Evolutionary conservation across 2,888 invertebrate genomes (phyloP), one percentile per base, ranked within the genome.

Genomic region (Chorisops tibialis): DNA sequence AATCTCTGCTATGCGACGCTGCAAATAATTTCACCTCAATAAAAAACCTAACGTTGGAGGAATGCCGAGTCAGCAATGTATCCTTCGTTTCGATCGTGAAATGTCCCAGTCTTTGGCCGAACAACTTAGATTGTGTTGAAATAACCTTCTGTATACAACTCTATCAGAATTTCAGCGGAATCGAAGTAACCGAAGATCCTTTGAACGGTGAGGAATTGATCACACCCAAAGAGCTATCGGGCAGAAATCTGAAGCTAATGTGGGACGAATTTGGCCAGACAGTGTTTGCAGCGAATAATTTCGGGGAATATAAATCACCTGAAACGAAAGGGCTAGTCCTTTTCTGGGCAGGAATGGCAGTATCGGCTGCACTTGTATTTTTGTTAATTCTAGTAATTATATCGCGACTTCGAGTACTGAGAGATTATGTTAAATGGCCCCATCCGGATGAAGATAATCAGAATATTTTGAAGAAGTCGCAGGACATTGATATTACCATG

Each of bases 401-500:
- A 38, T 65, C 49, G 30, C 54, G 64, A n/a, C n/a, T 64, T 11
- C 61, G 56, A 37, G 12, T 62, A 9, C 21, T 67, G 2, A 54
- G 51, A 6, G 62, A 54, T 48, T 64, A 64, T 38, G n/a, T 54
- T 18, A 52, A 65, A 6, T 68, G 67, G 68, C 52, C 63, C 3
- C 9, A 37, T 2, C 3, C 37, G 3, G 48, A 60, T 16, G 65
- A 66, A 14, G 65, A 66, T 35, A 60, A 67, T 14, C 49, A 65
- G 22, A 48, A 54, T 30, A 67, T 65, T 22, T 19, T 62, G n/a
- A 54, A 63, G 12, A 54, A 63, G 18, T n/a, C 48, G 19, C 52
- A 47, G n/a, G 62, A 62, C 24, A 63, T 63, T 30, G 70, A 69
- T 45, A 68, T 69, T 2, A 67, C 69, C 7, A 68, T 69, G 67